These are phyloP conservation scores for Eupithecia abbreviata DNA, from an alignment of 2,888 invertebrate species.

Conservation along the genomic window DNA sequence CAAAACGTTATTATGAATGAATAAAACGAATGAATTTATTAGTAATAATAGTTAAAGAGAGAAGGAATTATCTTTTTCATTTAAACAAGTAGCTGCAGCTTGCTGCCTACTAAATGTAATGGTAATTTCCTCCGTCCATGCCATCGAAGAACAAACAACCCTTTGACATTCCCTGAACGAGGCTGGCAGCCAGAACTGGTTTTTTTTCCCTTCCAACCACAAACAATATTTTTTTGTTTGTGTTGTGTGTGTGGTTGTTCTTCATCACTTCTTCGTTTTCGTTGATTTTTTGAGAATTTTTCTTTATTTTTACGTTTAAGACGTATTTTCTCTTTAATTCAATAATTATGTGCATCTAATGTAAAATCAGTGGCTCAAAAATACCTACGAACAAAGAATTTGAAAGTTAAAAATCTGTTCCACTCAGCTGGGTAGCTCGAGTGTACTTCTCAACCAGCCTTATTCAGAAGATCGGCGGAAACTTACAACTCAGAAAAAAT, in stretches of 20 bases:
- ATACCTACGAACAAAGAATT: background rate
- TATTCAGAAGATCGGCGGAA: background rate
- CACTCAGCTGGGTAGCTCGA: slow-evolving; percentile 13
- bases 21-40: too few species aligned
- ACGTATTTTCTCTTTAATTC: background rate
- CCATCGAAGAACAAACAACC: background rate
- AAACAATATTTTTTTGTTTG: slow-evolving; percentile 8
- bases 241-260: slow-evolving; percentile 4
- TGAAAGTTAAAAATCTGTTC: slow-evolving; percentile 1
- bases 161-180: background rate
- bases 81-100: too few species aligned
- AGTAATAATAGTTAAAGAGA: too few species aligned
- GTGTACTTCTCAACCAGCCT: background rate
- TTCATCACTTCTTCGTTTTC: background rate
- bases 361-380: background rate
- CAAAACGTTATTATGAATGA: too few species aligned
- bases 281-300: slow-evolving; percentile 4
- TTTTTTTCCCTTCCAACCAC: background rate
- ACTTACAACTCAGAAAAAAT: background rate
- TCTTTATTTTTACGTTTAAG: background rate
- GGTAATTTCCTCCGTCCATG: too few species aligned
- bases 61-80: too few species aligned
- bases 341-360: background rate
- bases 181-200: background rate
- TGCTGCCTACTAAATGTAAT: too few species aligned